Conservation (phyloP, 2,888 invertebrate genomes). For the Pseudolycoriella hygida region DNA sequence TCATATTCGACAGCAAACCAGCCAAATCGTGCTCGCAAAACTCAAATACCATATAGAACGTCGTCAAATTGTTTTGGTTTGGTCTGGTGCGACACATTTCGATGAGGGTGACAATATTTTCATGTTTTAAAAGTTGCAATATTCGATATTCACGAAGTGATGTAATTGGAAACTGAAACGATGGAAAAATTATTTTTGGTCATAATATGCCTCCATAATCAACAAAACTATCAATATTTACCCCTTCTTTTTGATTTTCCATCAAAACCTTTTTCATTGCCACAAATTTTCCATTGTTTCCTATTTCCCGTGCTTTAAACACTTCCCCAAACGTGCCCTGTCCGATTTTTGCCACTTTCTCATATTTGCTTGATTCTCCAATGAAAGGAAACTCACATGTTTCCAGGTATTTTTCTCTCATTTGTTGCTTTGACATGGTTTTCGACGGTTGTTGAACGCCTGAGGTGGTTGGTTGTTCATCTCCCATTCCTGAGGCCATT, state of each 20-base stretch:
- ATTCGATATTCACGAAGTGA: slow-evolving; percentile 94
- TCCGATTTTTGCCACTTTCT: slow-evolving; percentile 94
- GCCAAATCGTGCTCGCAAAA: slow-evolving; percentile 98
- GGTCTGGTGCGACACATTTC: slow-evolving; percentile 94
- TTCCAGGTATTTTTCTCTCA: slow-evolving; percentile 29
- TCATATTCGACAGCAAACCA: slow-evolving; percentile 82
- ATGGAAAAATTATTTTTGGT: no score
- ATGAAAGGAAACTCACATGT: slow-evolving; percentile 35
- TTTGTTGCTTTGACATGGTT: neutral
- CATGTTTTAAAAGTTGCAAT: slow-evolving; percentile 83
- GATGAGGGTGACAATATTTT: slow-evolving; percentile 91
- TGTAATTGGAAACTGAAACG: slow-evolving; percentile 97
- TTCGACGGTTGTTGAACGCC: neutral
- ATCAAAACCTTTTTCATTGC: slow-evolving; percentile 98
- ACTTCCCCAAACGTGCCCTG: slow-evolving; percentile 98
- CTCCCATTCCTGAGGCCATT: neutral
- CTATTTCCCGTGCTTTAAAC: slow-evolving; percentile 86
- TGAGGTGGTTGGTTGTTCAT: neutral
- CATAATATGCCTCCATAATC: no score
- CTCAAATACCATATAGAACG: slow-evolving; percentile 73
- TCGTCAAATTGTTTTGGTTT: slow-evolving; percentile 31
- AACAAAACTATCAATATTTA: slow-evolving; percentile 28
- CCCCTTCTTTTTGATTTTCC: slow-evolving; percentile 99
- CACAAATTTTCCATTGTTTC: slow-evolving; percentile 73
- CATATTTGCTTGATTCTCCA: slow-evolving; percentile 85